These are phyloP conservation scores for Masnerella sp. DNA, from an alignment of 2,888 invertebrate genomes.

Conservation along the genomic window DNA sequence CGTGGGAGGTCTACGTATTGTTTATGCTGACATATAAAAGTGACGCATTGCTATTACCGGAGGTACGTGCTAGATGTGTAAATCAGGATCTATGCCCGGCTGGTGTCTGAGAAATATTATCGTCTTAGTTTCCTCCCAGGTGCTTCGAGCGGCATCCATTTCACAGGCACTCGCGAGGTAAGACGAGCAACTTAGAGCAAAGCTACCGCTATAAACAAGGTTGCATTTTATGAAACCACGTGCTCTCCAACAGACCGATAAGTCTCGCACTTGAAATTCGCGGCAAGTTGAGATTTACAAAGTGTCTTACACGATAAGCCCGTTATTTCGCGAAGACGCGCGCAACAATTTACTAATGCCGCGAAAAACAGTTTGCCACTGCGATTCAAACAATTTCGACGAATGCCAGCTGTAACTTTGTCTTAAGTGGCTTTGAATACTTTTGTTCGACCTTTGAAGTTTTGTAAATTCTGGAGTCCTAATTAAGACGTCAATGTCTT, in stretches of 20 bases:
- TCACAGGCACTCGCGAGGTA: constrained; percentile 63
- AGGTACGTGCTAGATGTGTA: constrained; percentile 71
- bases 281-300: constrained; percentile 55
- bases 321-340: constrained; percentile 32
- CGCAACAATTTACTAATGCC: constrained; percentile 38
- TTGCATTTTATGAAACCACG: constrained; percentile 65
- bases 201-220: constrained; percentile 66
- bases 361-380: constrained; percentile 24
- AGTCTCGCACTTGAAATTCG: constrained; percentile 60
- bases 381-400: constrained; percentile 22
- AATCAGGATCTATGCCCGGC: constrained; percentile 71
- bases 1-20: constrained; percentile 66
- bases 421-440: no score
- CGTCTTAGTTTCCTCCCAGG: constrained; percentile 67
- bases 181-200: constrained; percentile 63
- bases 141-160: constrained; percentile 63
- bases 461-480: no score
- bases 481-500: no score
- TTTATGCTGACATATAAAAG: constrained; percentile 72
- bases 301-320: constrained; percentile 53
- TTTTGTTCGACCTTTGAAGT: no score
- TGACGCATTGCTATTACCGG: constrained; percentile 72
- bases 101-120: constrained; percentile 69
- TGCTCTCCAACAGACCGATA: constrained; percentile 62
- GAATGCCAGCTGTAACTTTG: no score